Evolutionary conservation across 2,797 vertebrate genomes (phyloP), one percentile per base, ranked within the genome.

Genomic region (Pipistrellus nathusii): DNA sequence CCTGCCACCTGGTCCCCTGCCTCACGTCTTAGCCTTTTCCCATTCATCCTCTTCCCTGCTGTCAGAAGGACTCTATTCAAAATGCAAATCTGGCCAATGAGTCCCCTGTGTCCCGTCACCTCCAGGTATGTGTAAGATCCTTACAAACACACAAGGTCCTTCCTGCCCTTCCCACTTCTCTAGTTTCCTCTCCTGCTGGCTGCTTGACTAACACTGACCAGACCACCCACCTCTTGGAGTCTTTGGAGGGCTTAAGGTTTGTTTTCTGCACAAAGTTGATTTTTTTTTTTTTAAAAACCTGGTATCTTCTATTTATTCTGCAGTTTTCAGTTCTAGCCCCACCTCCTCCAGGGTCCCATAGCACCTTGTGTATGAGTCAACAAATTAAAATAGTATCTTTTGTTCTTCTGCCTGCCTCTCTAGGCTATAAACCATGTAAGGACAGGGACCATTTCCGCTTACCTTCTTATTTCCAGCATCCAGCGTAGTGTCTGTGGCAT

Each of bases 31-130:
- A 77, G 59, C 32, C 66, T 76, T 51, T 59, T 71, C 30, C 17
- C 32, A 12, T 68, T 83, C 23, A 21, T 83, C 78, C 71, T 91
- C 85, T 55, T 25, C 8, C 17, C 9, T 21, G 41, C 32, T 68
- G 88, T 85, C 95, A 83, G 86, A 90, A 83, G 88, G 78, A 62
- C 46, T 41, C 51, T 80, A 46, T 48, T 94, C 80, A 83, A 92
- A 51, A 94, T 84, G 95, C 46, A 94, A 88, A 96, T 95, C 90
- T 88, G 86, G 57, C 35, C 38, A 13, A 0, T 8, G 85, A 95
- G 69, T 73, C 23, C 85, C 53, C 12, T 25, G 20, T 83, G 30
- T 96, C 62, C 0, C 2, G 46, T 72, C 76, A 92, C 51, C 75
- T 77, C 93, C 0, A 30, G 90, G 72, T 75, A 35, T 32, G 38